Conservation (phyloP, 35 echinoderm and acorn worm genomes). For the Apostichopus parvimensis region DNA sequence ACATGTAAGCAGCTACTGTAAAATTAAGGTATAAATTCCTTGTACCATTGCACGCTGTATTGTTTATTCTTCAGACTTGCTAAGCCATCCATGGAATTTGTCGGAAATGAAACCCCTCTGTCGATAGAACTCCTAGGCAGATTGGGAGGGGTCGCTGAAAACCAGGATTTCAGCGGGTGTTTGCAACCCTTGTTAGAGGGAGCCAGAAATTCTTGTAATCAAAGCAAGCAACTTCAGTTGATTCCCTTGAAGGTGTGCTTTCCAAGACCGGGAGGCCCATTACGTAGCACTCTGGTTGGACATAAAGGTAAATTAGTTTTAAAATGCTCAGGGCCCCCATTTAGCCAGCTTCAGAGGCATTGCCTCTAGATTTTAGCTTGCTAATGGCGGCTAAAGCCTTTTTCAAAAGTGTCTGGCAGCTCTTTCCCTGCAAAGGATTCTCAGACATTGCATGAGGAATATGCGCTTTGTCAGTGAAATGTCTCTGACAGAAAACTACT, state of each 20-base stretch:
- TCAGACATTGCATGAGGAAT: no score
- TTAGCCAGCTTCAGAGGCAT: no score
- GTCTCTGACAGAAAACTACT: no score
- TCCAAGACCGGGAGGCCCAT: conserved; percentile 83
- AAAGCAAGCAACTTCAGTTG: conserved; percentile 41
- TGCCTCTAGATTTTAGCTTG: no score
- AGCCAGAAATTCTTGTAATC: conserved; percentile 61
- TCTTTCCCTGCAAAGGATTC: no score
- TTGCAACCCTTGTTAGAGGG: conserved; percentile 72
- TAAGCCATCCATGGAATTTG: conserved; percentile 84
- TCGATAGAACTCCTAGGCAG: conserved; percentile 80
- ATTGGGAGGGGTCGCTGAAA: conserved; percentile 53
- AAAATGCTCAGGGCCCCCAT: background rate
- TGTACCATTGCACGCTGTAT: no score
- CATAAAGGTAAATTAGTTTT: conserved; percentile 63
- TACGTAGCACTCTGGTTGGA: conserved; percentile 79
- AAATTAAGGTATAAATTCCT: no score
- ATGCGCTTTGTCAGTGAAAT: no score
- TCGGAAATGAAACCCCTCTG: conserved; percentile 56
- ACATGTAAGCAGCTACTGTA: no score
- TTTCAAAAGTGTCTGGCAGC: no score
- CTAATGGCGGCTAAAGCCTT: no score
- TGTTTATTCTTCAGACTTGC: conserved; percentile 65
- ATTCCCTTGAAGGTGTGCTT: conserved; percentile 75
- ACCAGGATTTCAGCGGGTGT: conserved; percentile 37